phyloP scores from a whole-genome alignment of 2,113 vertebrate genomes.

The Tiliqua scincoides region DNA sequence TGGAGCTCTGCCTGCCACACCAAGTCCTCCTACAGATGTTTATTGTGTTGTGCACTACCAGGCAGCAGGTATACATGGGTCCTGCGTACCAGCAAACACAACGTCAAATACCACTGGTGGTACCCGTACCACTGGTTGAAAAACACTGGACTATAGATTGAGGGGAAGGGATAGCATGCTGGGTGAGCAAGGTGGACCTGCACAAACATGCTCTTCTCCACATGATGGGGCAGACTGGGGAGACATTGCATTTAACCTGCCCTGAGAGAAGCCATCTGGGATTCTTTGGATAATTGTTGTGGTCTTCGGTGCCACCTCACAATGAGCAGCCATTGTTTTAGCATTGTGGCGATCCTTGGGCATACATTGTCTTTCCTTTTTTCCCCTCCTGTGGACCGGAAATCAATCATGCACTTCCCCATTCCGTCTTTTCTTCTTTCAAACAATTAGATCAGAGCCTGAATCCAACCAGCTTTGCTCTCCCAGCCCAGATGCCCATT shows the following conservation, averaged over 20 bases:
- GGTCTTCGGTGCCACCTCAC: not conserved
- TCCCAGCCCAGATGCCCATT: conserved; percentile 13
- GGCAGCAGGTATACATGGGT: too few species aligned
- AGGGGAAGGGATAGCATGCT: too few species aligned
- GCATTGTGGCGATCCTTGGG: not conserved
- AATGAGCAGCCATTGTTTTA: not conserved
- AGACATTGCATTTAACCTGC: too few species aligned
- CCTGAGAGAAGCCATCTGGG: not conserved
- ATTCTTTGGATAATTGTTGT: not conserved
- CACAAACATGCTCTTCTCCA: too few species aligned
- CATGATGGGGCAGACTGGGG: not conserved
- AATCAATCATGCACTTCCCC: not conserved
- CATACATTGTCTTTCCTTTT: not conserved
- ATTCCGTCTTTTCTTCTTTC: not conserved
- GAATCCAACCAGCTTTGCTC: conserved; percentile 33
- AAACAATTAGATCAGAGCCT: not conserved
- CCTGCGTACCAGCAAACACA: too few species aligned
- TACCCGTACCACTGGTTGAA: too few species aligned
- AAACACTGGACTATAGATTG: too few species aligned
- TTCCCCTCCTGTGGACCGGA: conserved; percentile 11
- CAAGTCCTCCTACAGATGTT: too few species aligned
- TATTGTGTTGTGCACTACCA: too few species aligned
- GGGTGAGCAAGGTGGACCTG: too few species aligned
- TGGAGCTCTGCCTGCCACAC: too few species aligned
- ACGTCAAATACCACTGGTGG: too few species aligned